Percentiles rank a stretch among this genome's conserved stretches.
phyloP scores from a whole-genome alignment of 2,797 vertebrate species.

The Rhinogobio ventralis region DNA sequence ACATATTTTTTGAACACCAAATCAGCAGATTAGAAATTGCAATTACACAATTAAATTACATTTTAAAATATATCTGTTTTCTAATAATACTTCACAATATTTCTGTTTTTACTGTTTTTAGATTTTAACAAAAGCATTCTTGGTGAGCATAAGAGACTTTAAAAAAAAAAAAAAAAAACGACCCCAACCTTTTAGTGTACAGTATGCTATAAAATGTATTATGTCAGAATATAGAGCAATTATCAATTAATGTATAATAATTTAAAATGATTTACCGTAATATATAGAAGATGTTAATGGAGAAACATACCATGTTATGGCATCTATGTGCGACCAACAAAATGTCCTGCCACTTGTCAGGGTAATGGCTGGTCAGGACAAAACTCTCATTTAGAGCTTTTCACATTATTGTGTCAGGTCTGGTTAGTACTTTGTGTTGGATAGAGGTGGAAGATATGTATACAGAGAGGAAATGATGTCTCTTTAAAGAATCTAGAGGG shows the following conservation, averaged over 20 bases:
- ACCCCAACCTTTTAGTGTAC: neutral
- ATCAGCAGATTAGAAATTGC: neutral
- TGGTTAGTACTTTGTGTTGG: neutral
- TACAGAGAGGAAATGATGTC: conserved; percentile 28
- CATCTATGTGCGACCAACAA: neutral
- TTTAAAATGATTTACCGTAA: neutral
- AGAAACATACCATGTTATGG: neutral
- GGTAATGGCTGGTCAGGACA: neutral
- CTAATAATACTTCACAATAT: neutral
- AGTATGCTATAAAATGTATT: neutral
- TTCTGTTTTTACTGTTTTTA: neutral
- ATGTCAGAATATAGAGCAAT: neutral
- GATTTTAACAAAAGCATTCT: too few species aligned
- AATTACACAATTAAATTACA: neutral
- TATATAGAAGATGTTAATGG: neutral
- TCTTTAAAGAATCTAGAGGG: conserved; percentile 61
- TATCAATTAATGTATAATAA: neutral
- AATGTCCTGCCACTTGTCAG: neutral
- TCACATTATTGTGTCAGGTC: conserved; percentile 24
- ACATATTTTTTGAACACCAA: neutral
- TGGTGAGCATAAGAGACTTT: neutral
- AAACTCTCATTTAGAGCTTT: conserved; percentile 18
- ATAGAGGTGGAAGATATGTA: conserved; percentile 36
- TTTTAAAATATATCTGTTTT: neutral
- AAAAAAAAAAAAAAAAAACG: too few species aligned